phyloP scores from a whole-genome alignment of 2,797 vertebrate species.

The Eleutherodactylus coqui region DNA sequence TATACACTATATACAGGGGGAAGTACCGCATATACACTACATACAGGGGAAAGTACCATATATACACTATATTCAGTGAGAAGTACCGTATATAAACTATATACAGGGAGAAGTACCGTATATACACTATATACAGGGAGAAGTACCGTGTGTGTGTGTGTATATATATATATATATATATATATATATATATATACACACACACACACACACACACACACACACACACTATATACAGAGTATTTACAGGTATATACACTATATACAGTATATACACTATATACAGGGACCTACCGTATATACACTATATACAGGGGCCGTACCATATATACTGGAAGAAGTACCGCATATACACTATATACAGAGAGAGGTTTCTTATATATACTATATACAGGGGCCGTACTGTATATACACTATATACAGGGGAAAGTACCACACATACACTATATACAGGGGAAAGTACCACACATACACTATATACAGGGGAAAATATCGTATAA shows the following conservation, averaged over 20 bases:
- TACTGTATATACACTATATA: background rate
- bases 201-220: no score
- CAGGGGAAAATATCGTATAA: no score
- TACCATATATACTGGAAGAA: background rate
- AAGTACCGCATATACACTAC: background rate
- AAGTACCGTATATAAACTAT: background rate
- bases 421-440: no score
- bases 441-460: background rate
- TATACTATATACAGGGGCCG: background rate
- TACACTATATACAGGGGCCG: no score
- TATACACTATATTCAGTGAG: background rate
- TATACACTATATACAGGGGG: background rate
- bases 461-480: background rate
- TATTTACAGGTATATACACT: no score
- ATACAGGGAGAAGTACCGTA: background rate
- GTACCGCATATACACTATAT: background rate
- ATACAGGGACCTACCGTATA: background rate
- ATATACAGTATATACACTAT: background rate
- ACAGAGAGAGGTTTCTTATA: background rate
- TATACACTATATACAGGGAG: background rate
- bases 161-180: no score
- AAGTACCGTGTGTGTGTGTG: no score
- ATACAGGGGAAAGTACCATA: background rate
- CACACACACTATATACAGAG: no score
- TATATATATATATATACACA: no score